Base-by-base conservation (phyloP, 2,888 invertebrate genomes). In the Spialia ferax region DNA sequence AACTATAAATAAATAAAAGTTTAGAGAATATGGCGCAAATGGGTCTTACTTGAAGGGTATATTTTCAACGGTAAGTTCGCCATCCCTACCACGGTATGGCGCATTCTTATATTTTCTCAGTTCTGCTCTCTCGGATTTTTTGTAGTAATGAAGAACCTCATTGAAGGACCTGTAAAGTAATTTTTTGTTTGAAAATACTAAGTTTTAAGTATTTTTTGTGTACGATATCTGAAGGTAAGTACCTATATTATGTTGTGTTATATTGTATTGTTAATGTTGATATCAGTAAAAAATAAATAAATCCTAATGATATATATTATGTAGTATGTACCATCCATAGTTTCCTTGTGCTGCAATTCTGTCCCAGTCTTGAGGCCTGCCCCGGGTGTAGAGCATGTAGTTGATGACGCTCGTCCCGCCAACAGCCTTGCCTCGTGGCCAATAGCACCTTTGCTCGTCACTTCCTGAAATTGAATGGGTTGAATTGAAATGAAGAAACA, bases 351-450 rank as follows among this genome's bases (percentile, higher is more conserved):
- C 88, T 15, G 94, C 95, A 94, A 97, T 97, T 32, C 91, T 86
- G 77, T 97, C 95, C 90, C 96, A 97, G 86, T 97, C 97, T 48
- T 87, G 84, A 15, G 94, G 95, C 52, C 96, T 95, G 0, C 98
- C 98, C 42, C 98, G 94, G 0, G 97, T 95, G 83, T 98, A 98
- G 1, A 97, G 91, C 96, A 98, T 96, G 79, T 96, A 97, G 88
- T 98, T 98, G 5, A 97, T 96, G 5, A 97, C 96, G 29, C 97
- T 97, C 2, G 96, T 96, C 0, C 98, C 98, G 0, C 98, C 98
- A 20, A 97, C 82, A 0, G 96, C 97, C 80, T 96, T 96, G 0
- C 98, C 98, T 57, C 96, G 94, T 0, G 97, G 96, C 94, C 96
- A 95, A 75, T 95, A 96, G 78, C 97, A 96, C 29, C 92, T 84